Base-by-base conservation (phyloP, 2,113 vertebrate species). In the Synodontis membranacea region DNA sequence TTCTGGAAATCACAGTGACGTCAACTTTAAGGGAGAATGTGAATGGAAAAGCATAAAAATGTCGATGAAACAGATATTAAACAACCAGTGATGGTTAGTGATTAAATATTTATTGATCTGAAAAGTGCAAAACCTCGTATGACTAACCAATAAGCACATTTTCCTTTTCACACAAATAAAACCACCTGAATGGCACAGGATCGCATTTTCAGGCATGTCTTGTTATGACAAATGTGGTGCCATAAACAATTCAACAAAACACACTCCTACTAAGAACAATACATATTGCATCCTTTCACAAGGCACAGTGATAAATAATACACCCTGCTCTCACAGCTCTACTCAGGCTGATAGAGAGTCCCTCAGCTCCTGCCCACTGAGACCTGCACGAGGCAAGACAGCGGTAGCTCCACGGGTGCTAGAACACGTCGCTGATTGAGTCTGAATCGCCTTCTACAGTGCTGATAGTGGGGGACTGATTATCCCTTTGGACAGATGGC, bases 351-450 rank as follows among this genome's bases (percentile, higher is more conserved):
- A 21, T 42, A 19, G 11, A 23, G 58, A 19, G 46, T 66, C 80
- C 21, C 28, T 11, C 42, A 50, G 58, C 68, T 52, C 48, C 3
- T 83, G 25, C 4, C 12, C n/a, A 39, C 44, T 37, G 44, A 50
- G 31, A 21, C 52, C 56, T 64, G 31, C 62, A 15, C 9, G 28
- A 82, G 2, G 62, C 1, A 0, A 48, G 8, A 12, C 44, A 23
- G 17, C 15, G 28, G 28, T 10, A 54, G 46, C 31, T 50, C 60
- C 60, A 78, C 70, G 14, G 12, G 31, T 37, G 44, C 70, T 88
- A 88, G 78, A 86, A 89, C 54, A 86, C 56, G n/a, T 96, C 94
- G 78, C 92, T 83, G 48, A 92, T 95, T 0, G 95, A 95, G 66
- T 93, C 94, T 0, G 52, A 88, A 82, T 93, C 89, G 0, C 78